These are phyloP conservation scores for Cataglyphis albicans DNA, from an alignment of 2,888 invertebrate genomes.

Conservation along the genomic window DNA sequence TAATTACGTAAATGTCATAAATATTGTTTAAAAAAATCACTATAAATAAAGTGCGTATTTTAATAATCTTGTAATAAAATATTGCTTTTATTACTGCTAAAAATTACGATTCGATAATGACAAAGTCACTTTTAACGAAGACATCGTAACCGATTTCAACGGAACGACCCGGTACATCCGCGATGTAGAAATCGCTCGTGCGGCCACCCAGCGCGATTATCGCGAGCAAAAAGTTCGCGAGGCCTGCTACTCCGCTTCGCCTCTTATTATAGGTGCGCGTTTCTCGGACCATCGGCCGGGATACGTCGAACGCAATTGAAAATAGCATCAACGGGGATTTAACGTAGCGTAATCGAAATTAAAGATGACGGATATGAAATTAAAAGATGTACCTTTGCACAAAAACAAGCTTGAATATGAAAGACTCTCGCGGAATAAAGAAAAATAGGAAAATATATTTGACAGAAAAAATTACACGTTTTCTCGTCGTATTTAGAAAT, in stretches of 20 bases:
- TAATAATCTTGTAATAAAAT: background rate
- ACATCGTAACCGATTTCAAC: conserved; percentile 36
- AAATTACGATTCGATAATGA: background rate
- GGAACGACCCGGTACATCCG: conserved; percentile 65
- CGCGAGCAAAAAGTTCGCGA: conserved; percentile 69
- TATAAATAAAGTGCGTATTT: background rate
- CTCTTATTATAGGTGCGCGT: conserved; percentile 64
- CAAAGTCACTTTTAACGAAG: background rate
- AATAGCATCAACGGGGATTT: conserved; percentile 30
- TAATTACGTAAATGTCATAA: background rate
- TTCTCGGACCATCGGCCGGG: conserved; percentile 40
- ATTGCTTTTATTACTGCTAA: background rate
- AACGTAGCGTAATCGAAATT: background rate
- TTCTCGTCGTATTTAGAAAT: background rate
- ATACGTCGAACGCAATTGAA: conserved; percentile 49
- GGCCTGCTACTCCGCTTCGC: conserved; percentile 57
- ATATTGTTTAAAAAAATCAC: background rate
- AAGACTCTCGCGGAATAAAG: background rate
- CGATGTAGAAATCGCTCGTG: conserved; percentile 69
- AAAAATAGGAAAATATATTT: background rate
- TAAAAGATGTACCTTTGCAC: background rate
- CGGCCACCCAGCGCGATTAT: conserved; percentile 71
- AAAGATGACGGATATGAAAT: conserved; percentile 3
- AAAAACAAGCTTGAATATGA: background rate
- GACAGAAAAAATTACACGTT: background rate